Base-by-base conservation (phyloP, 2,797 vertebrate genomes). In the Arremon brunneinucha region DNA sequence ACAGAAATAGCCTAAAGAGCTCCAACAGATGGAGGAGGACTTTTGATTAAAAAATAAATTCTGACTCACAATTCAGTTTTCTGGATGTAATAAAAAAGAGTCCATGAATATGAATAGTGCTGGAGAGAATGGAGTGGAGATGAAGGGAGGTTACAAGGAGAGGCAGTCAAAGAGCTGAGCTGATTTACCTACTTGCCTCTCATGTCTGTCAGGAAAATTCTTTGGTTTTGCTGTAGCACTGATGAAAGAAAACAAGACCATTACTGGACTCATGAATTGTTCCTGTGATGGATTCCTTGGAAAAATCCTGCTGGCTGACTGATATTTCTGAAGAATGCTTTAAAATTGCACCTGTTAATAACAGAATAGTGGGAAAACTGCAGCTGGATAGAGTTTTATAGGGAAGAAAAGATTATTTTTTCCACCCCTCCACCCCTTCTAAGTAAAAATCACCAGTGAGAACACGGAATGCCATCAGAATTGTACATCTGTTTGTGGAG, bases 21-120 rank as follows among this genome's bases (percentile, higher is more conserved):
- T 90, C 79, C 71, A 79, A 76, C 83, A 93, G 85, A 91, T 83
- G 75, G 91, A 95, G 59, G 94, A 91, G 64, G 65, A 70, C 91
- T 95, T 95, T 67, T 93, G 88, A 93, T 94, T 95, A 94, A 93
- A 96, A 93, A 94, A 94, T 81, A 95, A 91, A 92, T 95, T 88
- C 84, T 95, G 95, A 94, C 71, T 89, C 94, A 93, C 71, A 35
- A 83, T 53, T 94, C 63, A 14, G 78, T 89, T 89, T 93, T 85
- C 55, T 87, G 62, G 60, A n/a, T 64, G 74, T 89, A 89, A 96
- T 91, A 89, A 91, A 93, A 94, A 49, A 19, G 41, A 67, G 34
- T 34, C 62, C 71, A 76, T 90, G 90, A 95, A 93, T 77, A 82
- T 47, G 89, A 96, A 89, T 28, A 75, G 88, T 43, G 27, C 9